phyloP scores from a whole-genome alignment of 2,888 invertebrate genomes.

The Drosophila prolongata region DNA sequence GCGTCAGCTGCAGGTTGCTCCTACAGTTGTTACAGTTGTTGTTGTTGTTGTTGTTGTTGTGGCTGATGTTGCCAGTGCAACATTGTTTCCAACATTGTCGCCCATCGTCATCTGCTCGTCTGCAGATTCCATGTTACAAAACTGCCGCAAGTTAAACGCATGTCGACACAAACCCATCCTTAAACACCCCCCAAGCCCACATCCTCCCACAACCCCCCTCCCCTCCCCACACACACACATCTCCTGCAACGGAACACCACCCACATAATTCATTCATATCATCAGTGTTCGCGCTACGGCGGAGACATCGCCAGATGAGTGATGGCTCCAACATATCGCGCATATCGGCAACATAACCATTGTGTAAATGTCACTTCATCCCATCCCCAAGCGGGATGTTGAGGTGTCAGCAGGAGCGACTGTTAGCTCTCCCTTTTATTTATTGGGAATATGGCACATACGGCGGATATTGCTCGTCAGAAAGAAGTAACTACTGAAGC shows the following conservation, averaged over 20 bases:
- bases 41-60: constrained; percentile 4
- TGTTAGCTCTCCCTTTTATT: constrained; percentile 30
- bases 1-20: constrained; percentile 67
- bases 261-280: constrained; percentile 83
- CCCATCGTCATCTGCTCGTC: constrained; percentile 38
- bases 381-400: constrained; percentile 40
- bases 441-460: constrained; percentile 63
- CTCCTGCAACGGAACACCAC: constrained; percentile 35
- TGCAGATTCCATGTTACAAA: constrained; percentile 66
- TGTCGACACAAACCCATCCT: constrained; percentile 67
- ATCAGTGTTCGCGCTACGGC: constrained; percentile 52
- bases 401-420: constrained; percentile 23
- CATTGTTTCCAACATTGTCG: constrained; percentile 42
- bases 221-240: neutral
- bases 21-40: neutral
- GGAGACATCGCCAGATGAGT: constrained; percentile 60
- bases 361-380: constrained; percentile 81
- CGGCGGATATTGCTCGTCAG: constrained; percentile 53
- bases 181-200: neutral
- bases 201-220: constrained; percentile 8
- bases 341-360: constrained; percentile 77
- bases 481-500: constrained; percentile 45
- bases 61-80: constrained; percentile 30
- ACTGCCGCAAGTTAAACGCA: constrained; percentile 81
- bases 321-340: constrained; percentile 72